Evolutionary conservation across 2,888 invertebrate genomes (phyloP).

Genomic region (Odontomyia ornata): DNA sequence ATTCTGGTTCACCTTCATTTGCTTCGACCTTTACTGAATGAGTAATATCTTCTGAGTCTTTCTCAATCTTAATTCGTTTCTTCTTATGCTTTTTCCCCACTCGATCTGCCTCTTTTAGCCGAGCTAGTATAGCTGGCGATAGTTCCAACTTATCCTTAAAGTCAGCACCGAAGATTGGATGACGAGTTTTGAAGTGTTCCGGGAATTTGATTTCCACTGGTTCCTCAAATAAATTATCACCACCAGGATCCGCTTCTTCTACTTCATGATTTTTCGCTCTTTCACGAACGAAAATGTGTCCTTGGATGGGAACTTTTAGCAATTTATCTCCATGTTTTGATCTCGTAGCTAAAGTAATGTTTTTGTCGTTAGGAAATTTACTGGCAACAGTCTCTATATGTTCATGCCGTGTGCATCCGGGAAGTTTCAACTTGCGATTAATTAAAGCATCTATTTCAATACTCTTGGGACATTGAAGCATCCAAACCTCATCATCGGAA

Average conservation of each 20-base stretch:
- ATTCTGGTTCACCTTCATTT: background rate
- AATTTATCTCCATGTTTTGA: constrained; percentile 52
- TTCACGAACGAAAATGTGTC: constrained; percentile 54
- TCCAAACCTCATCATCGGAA: constrained; percentile 55
- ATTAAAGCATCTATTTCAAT: constrained; percentile 51
- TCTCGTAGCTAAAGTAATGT: constrained; percentile 53
- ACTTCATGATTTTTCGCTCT: constrained; percentile 51
- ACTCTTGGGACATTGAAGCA: constrained; percentile 55
- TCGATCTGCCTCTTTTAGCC: constrained; percentile 49
- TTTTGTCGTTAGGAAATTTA: constrained; percentile 49
- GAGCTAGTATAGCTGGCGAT: constrained; percentile 48
- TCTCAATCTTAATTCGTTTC: background rate
- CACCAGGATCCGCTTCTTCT: constrained; percentile 49
- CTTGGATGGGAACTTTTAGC: constrained; percentile 53
- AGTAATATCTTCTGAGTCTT: background rate
- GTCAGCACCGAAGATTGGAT: constrained; percentile 55
- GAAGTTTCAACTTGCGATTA: constrained; percentile 55
- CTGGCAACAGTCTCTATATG: constrained; percentile 54
- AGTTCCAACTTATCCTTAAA: constrained; percentile 53
- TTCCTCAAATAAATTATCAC: background rate
- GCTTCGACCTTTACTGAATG: background rate
- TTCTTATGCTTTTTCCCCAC: background rate
- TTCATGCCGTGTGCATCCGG: constrained; percentile 53
- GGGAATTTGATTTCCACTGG: constrained; percentile 53
- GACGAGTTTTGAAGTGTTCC: constrained; percentile 53